Percentiles rank a stretch among this genome's conserved stretches.
Evolutionary conservation across 2,888 invertebrate genomes (phyloP).

Genomic region (Protodeltote pygarga): DNA sequence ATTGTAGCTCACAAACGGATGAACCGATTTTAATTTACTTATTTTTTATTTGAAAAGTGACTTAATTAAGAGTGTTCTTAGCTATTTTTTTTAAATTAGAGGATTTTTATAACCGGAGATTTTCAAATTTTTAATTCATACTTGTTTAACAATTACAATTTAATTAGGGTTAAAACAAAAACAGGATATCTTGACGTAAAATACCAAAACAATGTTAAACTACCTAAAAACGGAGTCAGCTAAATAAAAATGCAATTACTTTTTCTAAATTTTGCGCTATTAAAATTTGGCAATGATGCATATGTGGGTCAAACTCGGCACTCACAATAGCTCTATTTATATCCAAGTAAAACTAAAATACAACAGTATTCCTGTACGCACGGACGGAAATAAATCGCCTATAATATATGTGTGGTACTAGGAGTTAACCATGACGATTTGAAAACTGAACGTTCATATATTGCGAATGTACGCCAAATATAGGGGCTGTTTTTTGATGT

Average conservation of each 20-base stretch:
- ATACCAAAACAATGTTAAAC: constrained; percentile 4
- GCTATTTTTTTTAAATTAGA: no score
- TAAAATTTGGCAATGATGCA: constrained; percentile 68
- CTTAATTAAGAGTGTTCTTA: no score
- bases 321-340: constrained; percentile 82
- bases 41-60: no score
- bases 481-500: not conserved
- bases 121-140: no score
- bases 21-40: no score
- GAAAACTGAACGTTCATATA: constrained; percentile 6
- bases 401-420: constrained; percentile 50
- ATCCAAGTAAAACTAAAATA: constrained; percentile 78
- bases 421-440: constrained; percentile 44
- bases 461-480: not conserved
- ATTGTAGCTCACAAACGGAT: no score
- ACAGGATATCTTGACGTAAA: not conserved
- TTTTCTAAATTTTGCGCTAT: constrained; percentile 49
- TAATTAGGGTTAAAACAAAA: no score
- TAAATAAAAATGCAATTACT: constrained; percentile 49
- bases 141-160: no score
- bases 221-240: constrained; percentile 45
- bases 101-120: no score
- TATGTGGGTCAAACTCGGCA: constrained; percentile 74
- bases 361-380: constrained; percentile 77
- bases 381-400: constrained; percentile 74